These are phyloP conservation scores for Psettodes erumei DNA, from an alignment of 2,113 vertebrate species.

Conservation along the genomic window DNA sequence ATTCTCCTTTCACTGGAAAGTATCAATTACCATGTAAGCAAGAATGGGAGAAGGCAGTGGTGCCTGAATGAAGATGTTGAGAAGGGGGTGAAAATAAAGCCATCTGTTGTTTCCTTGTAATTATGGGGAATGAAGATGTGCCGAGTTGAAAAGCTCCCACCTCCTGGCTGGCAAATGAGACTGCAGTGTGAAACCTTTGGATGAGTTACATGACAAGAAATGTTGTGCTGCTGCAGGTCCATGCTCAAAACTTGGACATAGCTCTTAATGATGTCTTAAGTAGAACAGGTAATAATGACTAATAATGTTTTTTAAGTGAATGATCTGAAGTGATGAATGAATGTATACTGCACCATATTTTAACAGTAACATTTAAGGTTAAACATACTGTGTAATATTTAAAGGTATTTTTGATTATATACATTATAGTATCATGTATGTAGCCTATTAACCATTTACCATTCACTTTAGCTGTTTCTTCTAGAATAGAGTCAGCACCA, in stretches of 20 bases:
- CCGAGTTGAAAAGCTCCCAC: constrained; percentile 18
- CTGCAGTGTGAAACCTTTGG: constrained; percentile 10
- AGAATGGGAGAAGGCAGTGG: constrained; percentile 23
- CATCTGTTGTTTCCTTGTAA: constrained; percentile 25
- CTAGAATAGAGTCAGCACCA: too few relatives aligned
- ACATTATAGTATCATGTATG: too few relatives aligned
- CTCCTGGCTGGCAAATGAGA: background rate
- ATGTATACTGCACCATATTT: too few relatives aligned
- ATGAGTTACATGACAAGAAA: constrained; percentile 2
- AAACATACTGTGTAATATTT: too few relatives aligned
- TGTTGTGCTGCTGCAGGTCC: too few relatives aligned
- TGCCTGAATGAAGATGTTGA: constrained; percentile 21
- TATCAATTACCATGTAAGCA: constrained; percentile 46
- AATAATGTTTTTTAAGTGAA: background rate
- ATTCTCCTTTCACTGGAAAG: constrained; percentile 9
- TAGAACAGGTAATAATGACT: background rate
- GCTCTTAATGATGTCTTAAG: background rate
- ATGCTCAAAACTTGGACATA: background rate
- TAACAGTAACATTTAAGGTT: too few relatives aligned
- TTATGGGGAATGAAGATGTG: constrained; percentile 27
- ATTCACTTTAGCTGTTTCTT: too few relatives aligned
- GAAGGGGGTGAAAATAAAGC: constrained; percentile 25
- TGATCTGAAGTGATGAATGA: too few relatives aligned
- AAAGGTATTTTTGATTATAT: too few relatives aligned
- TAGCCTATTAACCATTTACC: too few relatives aligned